Evolutionary conservation across 2,113 vertebrate species (phyloP).

Genomic region (Calidris pygmaea): DNA sequence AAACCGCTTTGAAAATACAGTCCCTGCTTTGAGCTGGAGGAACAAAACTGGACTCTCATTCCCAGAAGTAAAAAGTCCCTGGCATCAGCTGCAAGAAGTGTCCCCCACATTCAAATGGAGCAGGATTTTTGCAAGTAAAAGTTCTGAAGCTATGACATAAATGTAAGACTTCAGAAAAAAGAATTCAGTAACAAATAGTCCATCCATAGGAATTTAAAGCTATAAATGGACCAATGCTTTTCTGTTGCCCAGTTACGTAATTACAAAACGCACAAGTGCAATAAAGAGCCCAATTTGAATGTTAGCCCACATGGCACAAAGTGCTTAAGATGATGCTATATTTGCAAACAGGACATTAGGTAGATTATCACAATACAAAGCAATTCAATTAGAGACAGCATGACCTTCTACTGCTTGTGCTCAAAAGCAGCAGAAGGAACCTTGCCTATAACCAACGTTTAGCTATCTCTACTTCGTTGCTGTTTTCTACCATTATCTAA

Average conservation of each 20-base stretch:
- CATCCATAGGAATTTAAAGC: not conserved
- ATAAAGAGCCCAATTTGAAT: constrained; percentile 16
- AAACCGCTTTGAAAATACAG: not conserved
- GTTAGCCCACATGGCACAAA: not conserved
- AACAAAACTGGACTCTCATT: not conserved
- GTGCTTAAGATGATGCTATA: not conserved
- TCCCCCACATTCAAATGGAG: not conserved
- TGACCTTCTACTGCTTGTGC: constrained; percentile 32
- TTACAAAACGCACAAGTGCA: not conserved
- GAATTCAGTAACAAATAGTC: not conserved
- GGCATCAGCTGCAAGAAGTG: not conserved
- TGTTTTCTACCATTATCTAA: constrained; percentile 38
- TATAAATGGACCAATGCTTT: not conserved
- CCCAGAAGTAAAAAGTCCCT: not conserved
- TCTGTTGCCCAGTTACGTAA: constrained; percentile 15
- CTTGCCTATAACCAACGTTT: not conserved
- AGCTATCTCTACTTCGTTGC: not conserved
- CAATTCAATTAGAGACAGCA: constrained; percentile 29
- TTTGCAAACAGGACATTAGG: constrained; percentile 44
- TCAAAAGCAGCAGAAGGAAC: constrained; percentile 24
- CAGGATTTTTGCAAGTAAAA: not conserved
- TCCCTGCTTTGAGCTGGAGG: not conserved
- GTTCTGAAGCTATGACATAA: not conserved
- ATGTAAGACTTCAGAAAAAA: not conserved
- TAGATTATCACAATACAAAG: constrained; percentile 23